Base-by-base conservation (phyloP, 2,797 vertebrate species). In the Danio tinwini region DNA sequence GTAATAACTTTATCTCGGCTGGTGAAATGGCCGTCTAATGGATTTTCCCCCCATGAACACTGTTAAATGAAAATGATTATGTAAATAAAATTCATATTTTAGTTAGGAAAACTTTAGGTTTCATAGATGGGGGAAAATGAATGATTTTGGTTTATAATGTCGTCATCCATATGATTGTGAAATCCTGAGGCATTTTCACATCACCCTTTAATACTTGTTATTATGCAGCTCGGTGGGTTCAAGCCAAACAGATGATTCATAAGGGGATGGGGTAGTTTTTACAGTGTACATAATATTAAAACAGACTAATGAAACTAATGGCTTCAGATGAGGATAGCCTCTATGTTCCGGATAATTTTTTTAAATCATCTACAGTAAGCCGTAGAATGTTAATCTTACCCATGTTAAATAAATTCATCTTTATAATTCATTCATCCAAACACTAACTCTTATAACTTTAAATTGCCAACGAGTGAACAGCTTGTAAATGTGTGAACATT, bases 41-140 rank as follows among this genome's bases (percentile, higher is more conserved):
- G 82, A 81, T 81, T 83, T 78, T 70, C 49, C 21, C 52, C 29
- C 74, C 59, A 69, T 70, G 65, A 85, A 85, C 74, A 49, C 21
- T 17, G 77, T 56, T 78, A 80, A 85, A 83, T 78, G 70, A 81
- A 85, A 85, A 81, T 61, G 72, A 80, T 83, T 81, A 81, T 81
- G 82, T 83, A 82, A 84, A 85, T 84, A 87, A 81, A 86, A 85
- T 82, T 67, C 47, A 74, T 75, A 82, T 83, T 76, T 79, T 69
- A 61, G 67, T 56, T 44, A 74, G 65, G 74, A 61, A 82, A 85
- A 68, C 71, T 82, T 80, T 82, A 72, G 80, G 74, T 85, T 82
- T 82, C 75, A 83, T 81, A 61, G 52, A 61, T 76, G 64, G 53
- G 80, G 29, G 29, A 80, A 84, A 83, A 82, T 71, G 5, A 52